phyloP scores from a whole-genome alignment of 2,888 invertebrate genomes.

The Craniophora ligustri region DNA sequence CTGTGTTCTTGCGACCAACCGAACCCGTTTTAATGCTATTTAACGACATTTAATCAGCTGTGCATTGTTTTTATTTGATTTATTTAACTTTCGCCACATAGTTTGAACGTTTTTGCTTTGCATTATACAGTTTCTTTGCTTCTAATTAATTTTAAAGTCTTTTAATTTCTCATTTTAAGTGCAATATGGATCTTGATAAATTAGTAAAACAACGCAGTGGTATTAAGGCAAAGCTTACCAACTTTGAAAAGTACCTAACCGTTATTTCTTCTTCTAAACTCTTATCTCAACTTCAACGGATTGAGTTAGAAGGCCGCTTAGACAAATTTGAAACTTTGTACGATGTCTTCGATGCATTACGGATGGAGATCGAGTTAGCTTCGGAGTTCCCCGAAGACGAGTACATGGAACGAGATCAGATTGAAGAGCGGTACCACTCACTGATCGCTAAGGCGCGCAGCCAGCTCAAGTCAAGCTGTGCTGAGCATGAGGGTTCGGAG shows the following conservation, averaged over 20 bases:
- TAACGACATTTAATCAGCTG: too few species aligned
- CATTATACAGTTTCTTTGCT: neutral
- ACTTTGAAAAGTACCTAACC: too few species aligned
- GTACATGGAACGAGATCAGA: conserved; percentile 1
- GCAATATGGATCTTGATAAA: too few species aligned
- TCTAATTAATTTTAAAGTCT: too few species aligned
- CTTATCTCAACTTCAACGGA: conserved; percentile 1
- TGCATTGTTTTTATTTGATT: too few species aligned
- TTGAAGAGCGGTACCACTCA: conserved; percentile 4
- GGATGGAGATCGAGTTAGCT: conserved; percentile 1
- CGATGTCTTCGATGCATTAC: too few species aligned
- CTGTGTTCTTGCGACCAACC: neutral
- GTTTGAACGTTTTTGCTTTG: neutral
- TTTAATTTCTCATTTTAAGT: too few species aligned
- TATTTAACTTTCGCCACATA: neutral
- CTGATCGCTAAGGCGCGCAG: conserved; percentile 3
- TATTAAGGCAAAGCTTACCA: too few species aligned
- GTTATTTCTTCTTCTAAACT: neutral
- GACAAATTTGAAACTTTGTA: conserved; percentile 1
- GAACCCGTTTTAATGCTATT: too few species aligned
- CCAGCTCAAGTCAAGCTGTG: neutral
- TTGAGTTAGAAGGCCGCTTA: conserved; percentile 4
- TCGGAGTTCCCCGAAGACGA: conserved; percentile 1
- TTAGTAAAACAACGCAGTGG: too few species aligned
- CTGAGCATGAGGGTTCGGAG: conserved; percentile 1